Evolutionary conservation across 2,888 invertebrate species (phyloP).

Genomic region (Chorisops tibialis): DNA sequence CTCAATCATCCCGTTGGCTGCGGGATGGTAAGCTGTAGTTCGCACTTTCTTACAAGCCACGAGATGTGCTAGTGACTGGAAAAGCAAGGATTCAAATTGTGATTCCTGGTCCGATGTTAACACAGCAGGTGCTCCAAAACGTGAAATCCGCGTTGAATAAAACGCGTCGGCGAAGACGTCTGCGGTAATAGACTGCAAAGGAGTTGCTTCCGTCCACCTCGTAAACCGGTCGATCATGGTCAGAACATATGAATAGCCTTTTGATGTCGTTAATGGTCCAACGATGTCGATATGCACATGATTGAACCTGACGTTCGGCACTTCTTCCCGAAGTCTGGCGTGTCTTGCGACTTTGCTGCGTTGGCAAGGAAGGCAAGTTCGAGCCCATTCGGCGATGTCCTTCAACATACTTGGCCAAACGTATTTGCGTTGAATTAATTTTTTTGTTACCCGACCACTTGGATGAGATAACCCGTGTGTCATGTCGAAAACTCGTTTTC

Average conservation of each 20-base stretch:
- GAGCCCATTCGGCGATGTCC: too few relatives aligned
- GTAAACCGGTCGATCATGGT: constrained; percentile 39
- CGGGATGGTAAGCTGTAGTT: too few relatives aligned
- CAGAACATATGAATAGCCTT: constrained; percentile 41
- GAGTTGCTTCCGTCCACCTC: constrained; percentile 37
- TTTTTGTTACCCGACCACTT: constrained; percentile 11
- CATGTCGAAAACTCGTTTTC: constrained; percentile 27
- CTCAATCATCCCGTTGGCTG: too few relatives aligned
- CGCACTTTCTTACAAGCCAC: too few relatives aligned
- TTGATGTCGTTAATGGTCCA: constrained; percentile 44
- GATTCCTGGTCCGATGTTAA: constrained; percentile 37
- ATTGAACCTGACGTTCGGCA: too few relatives aligned
- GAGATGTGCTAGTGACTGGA: too few relatives aligned
- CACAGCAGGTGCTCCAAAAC: constrained; percentile 47
- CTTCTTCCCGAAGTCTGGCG: too few relatives aligned
- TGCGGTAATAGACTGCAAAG: constrained; percentile 35
- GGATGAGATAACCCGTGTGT: constrained; percentile 32
- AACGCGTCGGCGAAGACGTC: constrained; percentile 41
- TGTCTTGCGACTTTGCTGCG: constrained; percentile 1
- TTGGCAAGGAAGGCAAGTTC: constrained; percentile 1
- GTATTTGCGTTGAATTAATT: constrained; percentile 17
- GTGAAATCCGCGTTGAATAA: constrained; percentile 45
- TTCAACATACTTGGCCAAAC: too few relatives aligned
- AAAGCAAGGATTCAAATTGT: too few relatives aligned
- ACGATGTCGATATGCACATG: constrained; percentile 51